Percentiles rank a stretch among this genome's conserved stretches.
phyloP scores from a whole-genome alignment of 2,797 vertebrate genomes.

The Peromyscus aztecus region DNA sequence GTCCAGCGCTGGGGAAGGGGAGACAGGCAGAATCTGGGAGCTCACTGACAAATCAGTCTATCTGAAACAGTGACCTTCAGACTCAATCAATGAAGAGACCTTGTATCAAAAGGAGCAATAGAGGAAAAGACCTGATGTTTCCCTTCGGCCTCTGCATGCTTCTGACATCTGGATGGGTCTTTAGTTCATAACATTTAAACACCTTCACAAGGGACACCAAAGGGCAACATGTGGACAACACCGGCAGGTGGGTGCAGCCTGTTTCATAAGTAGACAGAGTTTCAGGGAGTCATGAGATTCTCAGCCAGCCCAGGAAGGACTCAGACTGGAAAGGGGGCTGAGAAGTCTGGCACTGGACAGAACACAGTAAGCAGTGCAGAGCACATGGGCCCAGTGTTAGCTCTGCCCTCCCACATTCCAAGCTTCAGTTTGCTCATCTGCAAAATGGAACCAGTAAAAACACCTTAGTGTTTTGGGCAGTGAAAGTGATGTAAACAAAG shows the following conservation, averaged over 20 bases:
- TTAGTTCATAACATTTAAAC: neutral
- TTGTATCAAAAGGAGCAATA: neutral
- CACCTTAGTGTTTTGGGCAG: neutral
- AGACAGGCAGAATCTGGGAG: neutral
- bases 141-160: neutral
- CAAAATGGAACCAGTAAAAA: neutral
- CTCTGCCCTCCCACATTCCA: neutral
- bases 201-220: neutral
- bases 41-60: neutral
- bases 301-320: neutral
- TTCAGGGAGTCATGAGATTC: neutral
- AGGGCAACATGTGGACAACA: neutral
- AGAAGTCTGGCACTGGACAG: neutral
- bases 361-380: neutral
- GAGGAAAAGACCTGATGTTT: neutral
- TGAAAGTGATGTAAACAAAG: neutral
- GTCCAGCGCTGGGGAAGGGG: neutral
- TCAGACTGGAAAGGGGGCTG: neutral
- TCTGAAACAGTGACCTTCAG: neutral
- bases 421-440: neutral
- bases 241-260: neutral
- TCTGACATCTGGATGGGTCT: neutral
- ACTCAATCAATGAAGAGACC: neutral
- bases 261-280: neutral
- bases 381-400: neutral